Base-by-base conservation (phyloP, 2,113 vertebrate genomes). In the Marcusenius ussheri region DNA sequence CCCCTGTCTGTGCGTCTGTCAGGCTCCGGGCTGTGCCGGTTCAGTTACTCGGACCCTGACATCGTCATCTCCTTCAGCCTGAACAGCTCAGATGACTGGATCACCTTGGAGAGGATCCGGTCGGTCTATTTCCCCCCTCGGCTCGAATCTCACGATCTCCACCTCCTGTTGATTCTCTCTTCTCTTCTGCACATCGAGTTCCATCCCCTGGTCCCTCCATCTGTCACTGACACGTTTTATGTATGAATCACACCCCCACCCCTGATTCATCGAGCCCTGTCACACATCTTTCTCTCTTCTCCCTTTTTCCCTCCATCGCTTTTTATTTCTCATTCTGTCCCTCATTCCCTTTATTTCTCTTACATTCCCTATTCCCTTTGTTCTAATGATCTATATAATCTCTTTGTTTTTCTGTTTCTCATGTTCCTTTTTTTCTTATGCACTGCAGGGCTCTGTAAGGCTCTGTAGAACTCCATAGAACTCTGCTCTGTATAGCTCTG, bases 11-110 rank as follows among this genome's bases (percentile, higher is more conserved):
- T 80, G 70, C 89, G 51, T 66, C 88, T 8, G 7, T 62, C 88
- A 99, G 98, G 98, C 88, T 99, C 98, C 0, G 98, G 98, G 88
- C 97, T 97, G 0, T 99, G 98, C 90, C 97, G 97, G 83, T 99
- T 98, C 91, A 99, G 98, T 94, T 99, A 98, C 92, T 97, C 98
- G 56, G 98, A 99, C 94, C 98, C 98, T 92, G 96, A 94, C 93
- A 98, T 99, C 94, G 94, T 94, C 0, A 97, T 99, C 90, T 98
- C 97, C 45, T 99, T 97, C 92, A 96, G 97, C 91, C 97, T 96
- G 93, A 97, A 98, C 93, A 95, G 94, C 91, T 97, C 97, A 58
- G 96, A 96, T 80, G 97, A 97, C 93, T 99, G 98, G 98, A 97
- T 95, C 94, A 96, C 96, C 91, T 95, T 99, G 93, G 97, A 99